Evolutionary conservation across 1,140 invertebrate genomes (phyloP), one percentile per base, ranked within the genome.

Genomic region (Cydia pomonella): DNA sequence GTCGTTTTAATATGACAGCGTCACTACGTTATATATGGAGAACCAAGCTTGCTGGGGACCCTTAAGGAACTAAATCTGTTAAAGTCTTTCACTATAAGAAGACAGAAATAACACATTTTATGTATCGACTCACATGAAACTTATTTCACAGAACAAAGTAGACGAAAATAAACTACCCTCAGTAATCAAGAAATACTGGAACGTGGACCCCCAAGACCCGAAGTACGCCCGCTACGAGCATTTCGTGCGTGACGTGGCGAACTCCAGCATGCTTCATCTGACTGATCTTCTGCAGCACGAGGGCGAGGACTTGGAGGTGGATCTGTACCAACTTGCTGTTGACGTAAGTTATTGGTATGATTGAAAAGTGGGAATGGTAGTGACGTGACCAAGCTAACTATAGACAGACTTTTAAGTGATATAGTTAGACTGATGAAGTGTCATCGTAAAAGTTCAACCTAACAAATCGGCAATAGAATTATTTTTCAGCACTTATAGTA

Each of bases 201-300:
- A 84, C 41, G 72, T 86, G 0, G 63, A 72, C 2, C 76, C 80
- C 1, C 63, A 21, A 0, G 79, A 89, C 7, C 41, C 62, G 1
- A 80, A 77, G 21, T 92, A 84, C 29, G n/a, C 44, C 0, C 93
- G 94, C 79, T 94, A 94, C 75, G 73, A 80, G 18, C 82, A 87
- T 3, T 95, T 95, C 83, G 81, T 95, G 0, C 77, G 83, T 62
- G 82, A 81, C 6, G 89, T 95, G 0, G 86, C 93, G 2, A 94
- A 94, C 77, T 82, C 93, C 1, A 92, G 93, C 3, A 90, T 94
- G 66, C 81, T 87, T 33, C 90, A 92, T 62, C 83, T 95, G 18
- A 44, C 90, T 13, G 81, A 75, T 0, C 93, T 94, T 73, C 77
- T 87, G 72, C 83, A 89, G 62, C 95, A 92, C 77, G 76, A 81